Base-by-base conservation (phyloP, 64 coral and sea anemone species). In the Catalaphyllia jardinei region DNA sequence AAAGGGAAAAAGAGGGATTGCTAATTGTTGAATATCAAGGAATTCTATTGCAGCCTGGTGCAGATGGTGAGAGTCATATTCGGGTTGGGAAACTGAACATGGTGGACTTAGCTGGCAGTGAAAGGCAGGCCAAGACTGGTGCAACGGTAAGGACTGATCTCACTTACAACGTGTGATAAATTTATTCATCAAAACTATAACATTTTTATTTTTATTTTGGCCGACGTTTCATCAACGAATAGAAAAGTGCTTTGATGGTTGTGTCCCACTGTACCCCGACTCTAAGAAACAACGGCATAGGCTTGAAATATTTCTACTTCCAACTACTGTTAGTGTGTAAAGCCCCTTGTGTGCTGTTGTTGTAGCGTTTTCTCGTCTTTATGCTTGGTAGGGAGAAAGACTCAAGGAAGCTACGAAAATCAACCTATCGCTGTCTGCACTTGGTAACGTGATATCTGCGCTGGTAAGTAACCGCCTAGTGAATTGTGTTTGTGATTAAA, bases 71-170 rank as follows among this genome's bases (percentile, higher is more conserved):
- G 31, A 89, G 88, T 39, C 97, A 99, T 19, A 99, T 99, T 80
- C 87, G 97, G 55, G 97, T 95, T 80, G 97, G 97, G 1, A 99
- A 99, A 80, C 79, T 99, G 1, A 99, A 99, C 75, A 64, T 99
- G 93, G 97, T 99, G 46, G 97, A 99, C 84, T 93, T 99, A 62
- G 97, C 97, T 91, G 97, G 97, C 19, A 99, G 97, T 91, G 97
- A 99, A 76, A 93, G 97, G 42, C 97, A 99, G 62, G 73, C 97
- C 31, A 99, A 99, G 38, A 99, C 97, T 57, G 97, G 97, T 33
- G 94, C 97, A 69, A 87, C 91, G 83, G 97, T 99, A 93, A 88
- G 74, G 25, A 17, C 74, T 55, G 64, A 16, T 10, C 0, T 18
- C 4, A 79, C 31, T 20, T 24, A 17, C 20, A 54, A 57, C 54